Evolutionary conservation across 2,888 invertebrate species (phyloP).

Genomic region (Gerris lacustris): DNA sequence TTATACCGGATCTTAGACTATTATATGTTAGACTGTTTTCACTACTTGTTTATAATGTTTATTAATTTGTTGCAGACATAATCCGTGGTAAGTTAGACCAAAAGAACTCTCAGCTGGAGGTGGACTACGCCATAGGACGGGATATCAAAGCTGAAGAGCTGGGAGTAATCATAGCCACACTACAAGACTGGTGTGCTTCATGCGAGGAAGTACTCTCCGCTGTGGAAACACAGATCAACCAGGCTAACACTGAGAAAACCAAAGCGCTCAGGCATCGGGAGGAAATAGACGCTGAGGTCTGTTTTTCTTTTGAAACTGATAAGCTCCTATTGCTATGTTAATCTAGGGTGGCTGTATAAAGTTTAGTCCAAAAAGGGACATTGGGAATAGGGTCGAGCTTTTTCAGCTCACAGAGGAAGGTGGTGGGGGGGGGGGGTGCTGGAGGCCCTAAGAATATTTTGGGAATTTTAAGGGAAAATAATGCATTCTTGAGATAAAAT

Average conservation of each 20-base stretch:
- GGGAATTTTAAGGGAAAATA: too few species aligned
- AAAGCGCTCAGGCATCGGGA: constrained; percentile 65
- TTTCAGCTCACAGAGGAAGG: too few species aligned
- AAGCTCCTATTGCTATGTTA: too few species aligned
- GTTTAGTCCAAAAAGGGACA: too few species aligned
- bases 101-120: constrained; percentile 81
- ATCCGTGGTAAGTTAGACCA: constrained; percentile 94
- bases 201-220: constrained; percentile 80
- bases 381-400: too few species aligned
- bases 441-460: too few species aligned
- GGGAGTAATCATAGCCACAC: constrained; percentile 62
- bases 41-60: background rate
- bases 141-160: constrained; percentile 81
- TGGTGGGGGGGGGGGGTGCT: too few species aligned
- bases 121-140: constrained; percentile 85
- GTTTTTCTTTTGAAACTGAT: constrained; percentile 24
- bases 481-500: too few species aligned
- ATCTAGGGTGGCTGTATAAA: too few species aligned
- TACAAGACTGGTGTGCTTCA: constrained; percentile 79
- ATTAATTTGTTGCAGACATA: constrained; percentile 50
- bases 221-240: constrained; percentile 76
- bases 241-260: constrained; percentile 77
- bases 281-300: constrained; percentile 73
- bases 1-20: too few species aligned
- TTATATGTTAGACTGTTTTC: too few species aligned